Percentiles rank a stretch among this genome's conserved stretches.
These are phyloP conservation scores for Sphecodes monilicornis DNA, from an alignment of 2,888 invertebrate genomes.

Conservation along the genomic window DNA sequence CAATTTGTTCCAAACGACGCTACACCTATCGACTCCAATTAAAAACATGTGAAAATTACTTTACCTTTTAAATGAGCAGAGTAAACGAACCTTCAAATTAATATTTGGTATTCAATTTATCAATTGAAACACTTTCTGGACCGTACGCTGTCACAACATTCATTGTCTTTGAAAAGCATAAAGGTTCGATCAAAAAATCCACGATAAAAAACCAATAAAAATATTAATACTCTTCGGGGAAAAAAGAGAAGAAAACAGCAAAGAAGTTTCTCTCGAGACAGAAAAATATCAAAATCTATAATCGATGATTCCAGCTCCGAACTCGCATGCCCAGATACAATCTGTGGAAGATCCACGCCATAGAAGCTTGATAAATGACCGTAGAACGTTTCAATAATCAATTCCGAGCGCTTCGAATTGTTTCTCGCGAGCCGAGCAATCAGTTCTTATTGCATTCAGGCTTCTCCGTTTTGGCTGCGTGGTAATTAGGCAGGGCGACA, in stretches of 20 bases:
- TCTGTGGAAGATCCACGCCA: slow-evolving; percentile 3
- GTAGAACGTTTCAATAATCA: slow-evolving; percentile 22
- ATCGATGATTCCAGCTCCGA: slow-evolving; percentile 4
- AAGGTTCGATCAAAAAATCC: no score
- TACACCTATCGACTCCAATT: no score
- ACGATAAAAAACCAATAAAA: not conserved
- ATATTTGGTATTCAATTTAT: not conserved
- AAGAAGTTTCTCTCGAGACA: not conserved
- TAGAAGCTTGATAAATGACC: slow-evolving; percentile 37
- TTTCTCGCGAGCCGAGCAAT: not conserved
- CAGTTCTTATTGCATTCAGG: not conserved
- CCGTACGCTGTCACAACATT: no score
- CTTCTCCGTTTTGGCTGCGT: not conserved
- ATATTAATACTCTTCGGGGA: not conserved
- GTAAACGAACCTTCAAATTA: no score
- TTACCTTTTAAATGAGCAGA: no score
- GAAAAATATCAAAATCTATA: slow-evolving; percentile 10
- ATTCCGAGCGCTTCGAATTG: slow-evolving; percentile 32
- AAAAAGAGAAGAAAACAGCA: not conserved
- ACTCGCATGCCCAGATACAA: slow-evolving; percentile 11
- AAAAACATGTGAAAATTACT: no score
- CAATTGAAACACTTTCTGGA: not conserved
- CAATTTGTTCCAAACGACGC: no score
- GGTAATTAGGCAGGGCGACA: slow-evolving; percentile 5
- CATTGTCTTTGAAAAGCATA: no score